Conservation (phyloP, 2,888 invertebrate genomes). For the Caenorhabditis becei region DNA sequence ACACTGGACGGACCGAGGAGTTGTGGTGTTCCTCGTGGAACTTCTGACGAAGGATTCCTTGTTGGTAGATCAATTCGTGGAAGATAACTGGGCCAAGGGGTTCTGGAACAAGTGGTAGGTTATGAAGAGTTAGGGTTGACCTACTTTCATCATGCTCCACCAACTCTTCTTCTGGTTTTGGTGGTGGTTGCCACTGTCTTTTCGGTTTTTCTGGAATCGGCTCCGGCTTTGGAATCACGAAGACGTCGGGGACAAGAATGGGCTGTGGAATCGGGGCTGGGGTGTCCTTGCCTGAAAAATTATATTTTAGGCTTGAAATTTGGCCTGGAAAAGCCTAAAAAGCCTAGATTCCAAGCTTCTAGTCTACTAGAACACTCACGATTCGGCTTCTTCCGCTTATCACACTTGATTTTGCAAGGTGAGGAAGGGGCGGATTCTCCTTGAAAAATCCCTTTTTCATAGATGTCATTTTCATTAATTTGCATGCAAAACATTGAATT, state of each 20-base stretch:
- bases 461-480: too few relatives aligned
- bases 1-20: constrained; percentile 32
- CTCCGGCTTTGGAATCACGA: constrained; percentile 12
- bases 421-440: constrained; percentile 30
- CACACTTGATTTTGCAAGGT: constrained; percentile 54
- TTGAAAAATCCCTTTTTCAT: too few relatives aligned
- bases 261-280: constrained; percentile 49
- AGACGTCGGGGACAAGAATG: constrained; percentile 33
- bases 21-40: constrained; percentile 40
- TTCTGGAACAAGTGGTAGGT: constrained; percentile 16
- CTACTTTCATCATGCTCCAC: constrained; percentile 46
- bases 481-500: too few relatives aligned
- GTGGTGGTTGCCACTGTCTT: constrained; percentile 50
- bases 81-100: constrained; percentile 56
- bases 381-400: constrained; percentile 37
- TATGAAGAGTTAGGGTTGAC: neutral
- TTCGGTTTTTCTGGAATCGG: constrained; percentile 43
- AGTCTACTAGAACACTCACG: constrained; percentile 20
- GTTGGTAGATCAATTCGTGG: constrained; percentile 55
- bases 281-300: constrained; percentile 49
- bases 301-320: too few relatives aligned
- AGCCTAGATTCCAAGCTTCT: neutral
- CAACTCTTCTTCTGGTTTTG: constrained; percentile 31
- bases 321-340: too few relatives aligned
- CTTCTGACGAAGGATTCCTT: constrained; percentile 44